Conservation (phyloP, 1,140 invertebrate genomes). For the Chironomus striatipennis region DNA sequence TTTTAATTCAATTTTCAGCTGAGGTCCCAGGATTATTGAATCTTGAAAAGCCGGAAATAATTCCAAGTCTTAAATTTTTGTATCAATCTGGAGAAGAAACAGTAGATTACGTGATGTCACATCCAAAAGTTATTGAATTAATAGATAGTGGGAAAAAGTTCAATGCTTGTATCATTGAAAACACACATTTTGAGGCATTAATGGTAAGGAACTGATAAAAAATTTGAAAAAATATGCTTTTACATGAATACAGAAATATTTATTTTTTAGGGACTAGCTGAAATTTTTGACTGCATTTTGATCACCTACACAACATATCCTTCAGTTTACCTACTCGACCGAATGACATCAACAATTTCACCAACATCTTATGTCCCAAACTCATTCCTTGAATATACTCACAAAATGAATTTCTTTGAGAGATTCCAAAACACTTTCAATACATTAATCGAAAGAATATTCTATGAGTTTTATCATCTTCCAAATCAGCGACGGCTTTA, state of each 20-base stretch:
- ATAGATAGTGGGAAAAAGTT: not conserved
- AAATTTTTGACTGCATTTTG: not conserved
- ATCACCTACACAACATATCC: not conserved
- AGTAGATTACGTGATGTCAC: not conserved
- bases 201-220: not conserved
- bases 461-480: conserved; percentile 26
- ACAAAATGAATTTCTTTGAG: conserved; percentile 37
- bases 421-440: conserved; percentile 40
- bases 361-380: conserved; percentile 43
- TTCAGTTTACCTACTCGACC: not conserved
- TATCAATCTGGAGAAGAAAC: not conserved
- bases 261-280: conserved; percentile 3
- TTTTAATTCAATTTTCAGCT: not conserved
- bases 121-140: not conserved
- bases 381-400: conserved; percentile 40
- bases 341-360: conserved; percentile 28
- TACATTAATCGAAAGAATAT: conserved; percentile 27
- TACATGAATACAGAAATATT: no score
- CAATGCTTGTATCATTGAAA: not conserved
- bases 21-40: not conserved
- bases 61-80: not conserved
- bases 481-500: conserved; percentile 28
- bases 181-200: not conserved
- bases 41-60: not conserved
- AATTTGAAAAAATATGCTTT: no score